These are phyloP conservation scores for Pterois miles DNA, from an alignment of 2,797 vertebrate genomes.

Conservation along the genomic window DNA sequence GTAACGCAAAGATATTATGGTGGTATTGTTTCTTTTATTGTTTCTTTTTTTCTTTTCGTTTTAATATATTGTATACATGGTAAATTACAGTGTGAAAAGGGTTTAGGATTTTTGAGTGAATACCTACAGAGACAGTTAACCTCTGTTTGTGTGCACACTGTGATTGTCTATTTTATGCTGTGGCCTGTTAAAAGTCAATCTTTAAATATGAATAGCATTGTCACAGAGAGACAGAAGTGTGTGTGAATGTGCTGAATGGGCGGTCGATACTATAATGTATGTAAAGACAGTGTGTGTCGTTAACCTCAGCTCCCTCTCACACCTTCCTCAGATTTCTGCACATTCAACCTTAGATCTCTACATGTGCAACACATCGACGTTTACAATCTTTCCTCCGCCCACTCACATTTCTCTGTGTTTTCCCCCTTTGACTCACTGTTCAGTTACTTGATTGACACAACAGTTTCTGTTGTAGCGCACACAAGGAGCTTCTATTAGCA, in stretches of 20 bases:
- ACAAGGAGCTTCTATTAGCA: not conserved
- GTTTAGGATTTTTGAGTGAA: not conserved
- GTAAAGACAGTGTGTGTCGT: not conserved
- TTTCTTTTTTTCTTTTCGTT: no score
- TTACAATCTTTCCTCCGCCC: constrained; percentile 1
- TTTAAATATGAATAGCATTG: constrained; percentile 75
- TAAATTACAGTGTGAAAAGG: not conserved
- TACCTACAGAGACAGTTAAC: constrained; percentile 20
- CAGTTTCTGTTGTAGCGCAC: not conserved
- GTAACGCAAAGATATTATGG: not conserved
- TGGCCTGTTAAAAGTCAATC: constrained; percentile 64
- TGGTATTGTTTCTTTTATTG: not conserved
- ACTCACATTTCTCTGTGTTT: constrained; percentile 9
- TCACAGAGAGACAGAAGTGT: constrained; percentile 15
- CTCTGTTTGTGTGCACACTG: constrained; percentile 5
- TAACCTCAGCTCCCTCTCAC: constrained; percentile 32
- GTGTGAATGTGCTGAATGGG: not conserved
- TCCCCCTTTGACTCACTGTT: not conserved
- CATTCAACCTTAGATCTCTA: not conserved
- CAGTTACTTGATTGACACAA: not conserved
- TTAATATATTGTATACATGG: not conserved
- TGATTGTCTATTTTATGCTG: constrained; percentile 66
- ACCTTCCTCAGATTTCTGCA: not conserved
- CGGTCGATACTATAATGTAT: not conserved
- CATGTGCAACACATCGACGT: not conserved